Conservation (phyloP, 1,140 invertebrate species). For the Holotrichia oblita region DNA sequence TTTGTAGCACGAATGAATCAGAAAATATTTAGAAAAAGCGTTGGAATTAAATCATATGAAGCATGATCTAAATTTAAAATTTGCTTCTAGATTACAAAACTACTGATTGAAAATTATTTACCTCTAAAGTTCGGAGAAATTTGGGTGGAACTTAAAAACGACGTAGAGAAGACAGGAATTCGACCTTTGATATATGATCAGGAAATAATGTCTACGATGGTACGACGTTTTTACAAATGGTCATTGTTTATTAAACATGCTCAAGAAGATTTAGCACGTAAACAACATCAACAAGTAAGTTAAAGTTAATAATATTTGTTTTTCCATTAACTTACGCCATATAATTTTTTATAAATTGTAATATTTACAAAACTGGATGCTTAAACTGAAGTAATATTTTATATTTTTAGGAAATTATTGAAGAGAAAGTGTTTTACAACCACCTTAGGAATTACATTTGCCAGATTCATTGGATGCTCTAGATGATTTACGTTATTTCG, state of each 20-base stretch:
- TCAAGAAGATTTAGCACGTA: conserved; percentile 45
- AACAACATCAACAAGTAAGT: conserved; percentile 42
- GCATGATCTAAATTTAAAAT: too few species aligned
- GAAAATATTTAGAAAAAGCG: too few species aligned
- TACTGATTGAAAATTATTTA: conserved; percentile 54
- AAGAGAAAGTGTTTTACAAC: conserved; percentile 23
- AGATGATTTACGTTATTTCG: conserved; percentile 33
- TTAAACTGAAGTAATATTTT: too few species aligned
- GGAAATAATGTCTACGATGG: conserved; percentile 44
- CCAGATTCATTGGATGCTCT: conserved; percentile 33
- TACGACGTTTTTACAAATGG: conserved; percentile 49
- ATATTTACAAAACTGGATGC: background rate
- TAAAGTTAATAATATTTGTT: too few species aligned
- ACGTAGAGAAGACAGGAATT: conserved; percentile 48
- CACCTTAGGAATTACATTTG: conserved; percentile 11
- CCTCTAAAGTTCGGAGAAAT: conserved; percentile 53
- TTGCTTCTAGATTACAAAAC: conserved; percentile 50
- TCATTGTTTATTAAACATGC: conserved; percentile 44
- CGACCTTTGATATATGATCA: conserved; percentile 47
- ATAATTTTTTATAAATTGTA: too few species aligned
- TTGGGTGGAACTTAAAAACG: conserved; percentile 52
- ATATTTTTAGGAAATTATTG: conserved; percentile 5
- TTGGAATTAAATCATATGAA: too few species aligned
- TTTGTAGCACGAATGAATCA: too few species aligned
- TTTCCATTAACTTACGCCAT: too few species aligned